phyloP scores from a whole-genome alignment of 2,888 invertebrate genomes.

The Heliconius aoede region DNA sequence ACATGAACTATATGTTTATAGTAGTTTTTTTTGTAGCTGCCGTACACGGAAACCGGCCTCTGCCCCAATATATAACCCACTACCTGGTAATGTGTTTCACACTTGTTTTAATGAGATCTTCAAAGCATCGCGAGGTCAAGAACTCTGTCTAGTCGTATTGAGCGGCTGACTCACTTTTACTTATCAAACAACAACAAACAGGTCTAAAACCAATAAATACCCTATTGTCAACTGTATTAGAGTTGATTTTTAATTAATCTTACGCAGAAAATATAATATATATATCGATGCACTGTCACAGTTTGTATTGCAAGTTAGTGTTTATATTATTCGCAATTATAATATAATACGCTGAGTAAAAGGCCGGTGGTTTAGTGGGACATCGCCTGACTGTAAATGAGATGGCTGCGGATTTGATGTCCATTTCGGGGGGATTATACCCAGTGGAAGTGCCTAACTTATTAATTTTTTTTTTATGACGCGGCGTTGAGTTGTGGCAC shows the following conservation, averaged over 20 bases:
- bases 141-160: conserved; percentile 73
- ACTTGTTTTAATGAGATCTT: conserved; percentile 26
- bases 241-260: conserved; percentile 15
- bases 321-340: conserved; percentile 29
- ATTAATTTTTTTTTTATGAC: too few relatives aligned
- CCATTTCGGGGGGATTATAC: neutral
- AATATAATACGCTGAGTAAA: neutral
- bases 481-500: too few relatives aligned
- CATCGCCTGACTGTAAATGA: neutral
- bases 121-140: conserved; percentile 62
- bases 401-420: neutral
- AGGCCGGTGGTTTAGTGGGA: neutral
- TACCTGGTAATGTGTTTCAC: conserved; percentile 25
- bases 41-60: neutral
- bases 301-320: conserved; percentile 28
- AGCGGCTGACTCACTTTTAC: conserved; percentile 65
- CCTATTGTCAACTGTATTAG: neutral
- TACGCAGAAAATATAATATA: conserved; percentile 19
- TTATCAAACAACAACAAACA: conserved; percentile 22
- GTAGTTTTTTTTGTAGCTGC: neutral
- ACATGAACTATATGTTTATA: neutral
- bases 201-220: conserved; percentile 1
- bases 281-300: conserved; percentile 24
- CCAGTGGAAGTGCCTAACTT: too few relatives aligned
- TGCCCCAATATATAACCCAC: conserved; percentile 9